phyloP scores from a whole-genome alignment of 2,797 vertebrate species.

The Enteromius paludinosus region DNA sequence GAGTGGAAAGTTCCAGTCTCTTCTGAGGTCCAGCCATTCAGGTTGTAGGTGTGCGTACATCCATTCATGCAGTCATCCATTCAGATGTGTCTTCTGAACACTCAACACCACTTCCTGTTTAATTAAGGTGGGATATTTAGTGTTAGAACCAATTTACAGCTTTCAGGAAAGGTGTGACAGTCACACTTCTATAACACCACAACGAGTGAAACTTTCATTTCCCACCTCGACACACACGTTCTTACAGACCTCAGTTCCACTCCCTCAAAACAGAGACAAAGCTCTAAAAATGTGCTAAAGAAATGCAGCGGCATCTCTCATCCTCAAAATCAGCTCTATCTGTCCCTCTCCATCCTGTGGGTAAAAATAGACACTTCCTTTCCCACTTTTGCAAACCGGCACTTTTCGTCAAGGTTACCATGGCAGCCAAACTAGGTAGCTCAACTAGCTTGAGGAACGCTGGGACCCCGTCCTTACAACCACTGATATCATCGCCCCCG shows the following conservation, averaged over 20 bases:
- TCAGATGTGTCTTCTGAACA: constrained; percentile 58
- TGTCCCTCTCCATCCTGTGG: constrained; percentile 32
- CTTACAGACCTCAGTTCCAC: background rate
- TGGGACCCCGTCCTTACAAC: constrained; percentile 33
- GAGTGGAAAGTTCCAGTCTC: background rate
- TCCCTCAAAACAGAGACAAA: constrained; percentile 37
- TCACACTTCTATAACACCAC: constrained; percentile 62
- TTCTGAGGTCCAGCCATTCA: background rate
- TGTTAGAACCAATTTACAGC: constrained; percentile 82
- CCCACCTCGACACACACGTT: background rate
- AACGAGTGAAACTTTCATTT: constrained; percentile 30
- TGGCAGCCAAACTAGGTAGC: constrained; percentile 39
- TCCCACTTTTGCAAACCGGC: constrained; percentile 12
- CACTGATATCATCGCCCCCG: constrained; percentile 20
- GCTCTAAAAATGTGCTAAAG: constrained; percentile 60
- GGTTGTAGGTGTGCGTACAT: background rate
- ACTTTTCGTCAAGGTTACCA: constrained; percentile 41
- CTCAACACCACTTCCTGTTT: constrained; percentile 62
- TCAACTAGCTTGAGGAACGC: background rate
- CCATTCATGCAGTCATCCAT: background rate
- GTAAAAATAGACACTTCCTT: constrained; percentile 40
- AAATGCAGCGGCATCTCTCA: constrained; percentile 53
- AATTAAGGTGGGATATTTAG: constrained; percentile 80
- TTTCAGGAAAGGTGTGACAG: constrained; percentile 65
- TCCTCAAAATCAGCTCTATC: constrained; percentile 45